Evolutionary conservation across 2,888 invertebrate species (phyloP), one percentile per base, ranked within the genome.

Genomic region (Drosophila diplacantha): DNA sequence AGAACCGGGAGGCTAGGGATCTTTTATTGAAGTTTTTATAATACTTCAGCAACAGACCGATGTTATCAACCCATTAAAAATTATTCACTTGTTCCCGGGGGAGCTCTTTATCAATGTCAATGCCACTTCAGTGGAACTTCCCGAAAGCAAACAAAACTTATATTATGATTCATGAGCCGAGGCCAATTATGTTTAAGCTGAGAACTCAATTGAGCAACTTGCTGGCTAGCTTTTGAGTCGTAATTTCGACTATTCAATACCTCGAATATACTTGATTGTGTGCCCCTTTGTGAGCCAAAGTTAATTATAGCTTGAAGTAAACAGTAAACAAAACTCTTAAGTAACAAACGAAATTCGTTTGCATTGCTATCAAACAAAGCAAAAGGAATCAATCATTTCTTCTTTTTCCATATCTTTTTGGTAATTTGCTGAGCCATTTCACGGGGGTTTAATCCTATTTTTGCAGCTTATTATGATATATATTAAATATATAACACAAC

Each of bases 101-200:
- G 44, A 29, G 29, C 29, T 38, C 34, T 61, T 49, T 61, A 60
- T 61, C 60, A 61, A 61, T 61, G 60, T 62, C 50, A 61, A 22
- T 61, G 62, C 49, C 62, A 60, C 62, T 62, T 41, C 60, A 61
- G 60, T 62, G 41, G 49, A 61, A 62, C 62, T 61, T 60, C 58
- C 58, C 58, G 37, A 44, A 58, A 58, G 16, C 43, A 29, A 57
- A 31, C 39, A 34, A 24, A 54, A 55, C 29, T 35, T 51, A 16
- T 52, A 35, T 55, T 35, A 53, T 55, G 55, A 41, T 57, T 58
- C 58, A 58, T 57, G 29, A 58, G 58, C 37, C 41, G 58, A 57
- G 58, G 58, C 58, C 58, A 58, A 58, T 58, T 44, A 57, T 57
- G 14, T 57, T 55, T 14, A 11, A 31, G 55, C 37, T 37, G 53